Conservation (phyloP, 2,888 invertebrate species). For the Drosophila acutilabella region DNA sequence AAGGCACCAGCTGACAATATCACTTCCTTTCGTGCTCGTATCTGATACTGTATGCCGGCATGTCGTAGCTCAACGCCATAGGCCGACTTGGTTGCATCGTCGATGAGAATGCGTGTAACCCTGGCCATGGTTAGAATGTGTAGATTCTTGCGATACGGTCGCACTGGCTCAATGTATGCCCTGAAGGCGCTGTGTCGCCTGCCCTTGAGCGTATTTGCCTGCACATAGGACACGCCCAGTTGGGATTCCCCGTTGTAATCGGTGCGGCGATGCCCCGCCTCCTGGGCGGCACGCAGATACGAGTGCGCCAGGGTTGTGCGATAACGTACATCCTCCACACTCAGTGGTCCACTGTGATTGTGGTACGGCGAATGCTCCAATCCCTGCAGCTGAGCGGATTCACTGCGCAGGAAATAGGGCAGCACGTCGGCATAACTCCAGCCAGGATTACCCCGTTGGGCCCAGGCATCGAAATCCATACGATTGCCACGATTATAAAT, state of each 20-base stretch:
- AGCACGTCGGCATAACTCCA: slow-evolving; percentile 89
- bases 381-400: slow-evolving; percentile 84
- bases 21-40: slow-evolving; percentile 90
- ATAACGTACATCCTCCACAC: slow-evolving; percentile 87
- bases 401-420: slow-evolving; percentile 88
- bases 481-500: slow-evolving; percentile 91
- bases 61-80: slow-evolving; percentile 89
- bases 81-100: slow-evolving; percentile 87
- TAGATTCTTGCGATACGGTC: slow-evolving; percentile 86
- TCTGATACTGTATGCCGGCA: slow-evolving; percentile 85
- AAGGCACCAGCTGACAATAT: slow-evolving; percentile 94
- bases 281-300: slow-evolving; percentile 88
- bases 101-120: slow-evolving; percentile 89
- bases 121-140: slow-evolving; percentile 88
- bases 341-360: slow-evolving; percentile 87
- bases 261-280: slow-evolving; percentile 88
- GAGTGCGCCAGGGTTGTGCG: slow-evolving; percentile 86
- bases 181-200: slow-evolving; percentile 89
- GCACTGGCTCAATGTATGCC: slow-evolving; percentile 88
- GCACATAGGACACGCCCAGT: slow-evolving; percentile 89
- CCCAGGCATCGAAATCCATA: slow-evolving; percentile 90
- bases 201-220: slow-evolving; percentile 87
- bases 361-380: slow-evolving; percentile 86
- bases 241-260: slow-evolving; percentile 89
- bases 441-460: slow-evolving; percentile 89